Percentiles rank a stretch among this genome's conserved stretches.
Conservation (phyloP, 1,140 invertebrate species). For the Aphis gossypii region DNA sequence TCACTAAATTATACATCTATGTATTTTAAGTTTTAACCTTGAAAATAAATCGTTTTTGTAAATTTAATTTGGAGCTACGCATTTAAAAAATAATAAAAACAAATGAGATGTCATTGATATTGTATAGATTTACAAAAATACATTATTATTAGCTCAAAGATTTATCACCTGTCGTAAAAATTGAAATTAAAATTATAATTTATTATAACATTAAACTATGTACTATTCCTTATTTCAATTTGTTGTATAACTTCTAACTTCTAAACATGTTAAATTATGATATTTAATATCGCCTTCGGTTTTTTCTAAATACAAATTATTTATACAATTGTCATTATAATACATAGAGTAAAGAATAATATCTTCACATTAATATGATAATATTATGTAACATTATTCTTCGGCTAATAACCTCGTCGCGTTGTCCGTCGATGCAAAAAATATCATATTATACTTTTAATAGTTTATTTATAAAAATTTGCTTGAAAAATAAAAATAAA, state of each 20-base stretch:
- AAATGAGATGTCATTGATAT: not conserved
- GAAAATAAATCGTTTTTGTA: not conserved
- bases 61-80: not conserved
- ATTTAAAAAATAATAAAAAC: not conserved
- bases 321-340: no score
- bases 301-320: not conserved
- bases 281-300: no score
- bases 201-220: not conserved
- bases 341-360: no score
- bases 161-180: not conserved
- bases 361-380: no score
- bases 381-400: no score
- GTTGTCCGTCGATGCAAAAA: no score
- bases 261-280: no score
- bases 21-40: not conserved
- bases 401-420: no score
- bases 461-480: no score
- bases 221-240: not conserved
- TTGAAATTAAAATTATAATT: not conserved
- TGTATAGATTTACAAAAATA: not conserved
- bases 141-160: not conserved
- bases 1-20: not conserved
- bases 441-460: no score
- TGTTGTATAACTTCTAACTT: not conserved
- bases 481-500: no score